Conservation (phyloP, 2,888 invertebrate species). For the Epistrophella euchroma region DNA sequence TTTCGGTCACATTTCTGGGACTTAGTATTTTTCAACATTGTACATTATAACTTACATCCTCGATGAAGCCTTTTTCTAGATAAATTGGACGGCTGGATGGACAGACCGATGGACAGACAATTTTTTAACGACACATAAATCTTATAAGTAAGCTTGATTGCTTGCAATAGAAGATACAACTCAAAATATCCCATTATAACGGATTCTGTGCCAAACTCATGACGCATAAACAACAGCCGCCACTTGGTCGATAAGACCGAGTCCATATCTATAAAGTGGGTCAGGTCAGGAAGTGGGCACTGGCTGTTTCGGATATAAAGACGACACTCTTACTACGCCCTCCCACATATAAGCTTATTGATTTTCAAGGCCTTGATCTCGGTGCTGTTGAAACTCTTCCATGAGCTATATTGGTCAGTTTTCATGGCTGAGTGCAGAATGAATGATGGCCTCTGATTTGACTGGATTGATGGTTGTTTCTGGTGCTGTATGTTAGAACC, state of each 20-base stretch:
- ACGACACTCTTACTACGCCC: background rate
- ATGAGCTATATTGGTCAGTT: background rate
- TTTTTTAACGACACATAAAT: conserved; percentile 61
- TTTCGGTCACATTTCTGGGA: conserved; percentile 6
- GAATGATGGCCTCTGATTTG: conserved; percentile 12
- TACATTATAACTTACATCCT: conserved; percentile 12
- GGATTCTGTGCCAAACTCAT: conserved; percentile 48
- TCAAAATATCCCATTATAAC: conserved; percentile 4
- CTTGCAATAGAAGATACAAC: conserved; percentile 31
- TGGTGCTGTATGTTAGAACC: background rate
- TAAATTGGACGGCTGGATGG: background rate
- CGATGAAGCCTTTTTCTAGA: background rate
- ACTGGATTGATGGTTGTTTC: background rate
- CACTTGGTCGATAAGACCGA: conserved; percentile 40
- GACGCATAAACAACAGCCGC: conserved; percentile 40
- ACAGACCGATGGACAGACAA: conserved; percentile 1
- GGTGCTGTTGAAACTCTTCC: background rate
- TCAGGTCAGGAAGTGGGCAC: conserved; percentile 20
- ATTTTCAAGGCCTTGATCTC: conserved; percentile 4
- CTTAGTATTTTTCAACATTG: conserved; percentile 31
- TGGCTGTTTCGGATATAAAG: background rate
- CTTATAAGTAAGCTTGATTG: conserved; percentile 20
- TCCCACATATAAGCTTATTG: conserved; percentile 11
- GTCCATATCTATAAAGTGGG: conserved; percentile 24
- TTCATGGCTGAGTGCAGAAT: background rate